Evolutionary conservation across 2,888 invertebrate genomes (phyloP).

Genomic region (Pyrrhia umbra): DNA sequence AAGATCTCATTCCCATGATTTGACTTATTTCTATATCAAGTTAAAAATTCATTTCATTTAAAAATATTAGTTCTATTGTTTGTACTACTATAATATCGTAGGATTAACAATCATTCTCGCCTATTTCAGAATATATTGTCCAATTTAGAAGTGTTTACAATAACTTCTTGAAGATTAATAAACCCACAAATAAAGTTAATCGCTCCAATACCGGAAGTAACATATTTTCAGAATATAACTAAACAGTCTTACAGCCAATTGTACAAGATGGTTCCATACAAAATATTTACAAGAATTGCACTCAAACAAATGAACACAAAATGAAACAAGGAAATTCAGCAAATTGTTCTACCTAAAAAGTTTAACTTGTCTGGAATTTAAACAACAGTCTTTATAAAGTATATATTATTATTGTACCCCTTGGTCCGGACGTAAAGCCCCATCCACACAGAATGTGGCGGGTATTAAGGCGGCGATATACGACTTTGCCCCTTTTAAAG

Average conservation of each 20-base stretch:
- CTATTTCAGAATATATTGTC: not conserved
- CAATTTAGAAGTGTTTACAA: too few relatives aligned
- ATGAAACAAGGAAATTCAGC: constrained; percentile 32
- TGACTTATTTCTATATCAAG: constrained; percentile 14
- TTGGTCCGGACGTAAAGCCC: constrained; percentile 46
- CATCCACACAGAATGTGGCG: constrained; percentile 59
- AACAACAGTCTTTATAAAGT: constrained; percentile 46
- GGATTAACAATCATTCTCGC: constrained; percentile 3
- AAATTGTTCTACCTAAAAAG: constrained; percentile 36
- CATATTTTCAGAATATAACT: too few relatives aligned
- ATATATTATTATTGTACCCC: constrained; percentile 47
- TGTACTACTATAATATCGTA: too few relatives aligned
- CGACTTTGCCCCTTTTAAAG: too few relatives aligned
- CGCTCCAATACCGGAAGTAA: too few relatives aligned
- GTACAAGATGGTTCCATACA: not conserved
- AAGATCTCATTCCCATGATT: constrained; percentile 27
- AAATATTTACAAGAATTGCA: constrained; percentile 26
- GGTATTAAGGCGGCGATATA: too few relatives aligned
- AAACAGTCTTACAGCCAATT: not conserved
- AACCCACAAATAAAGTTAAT: too few relatives aligned
- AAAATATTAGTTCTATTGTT: not conserved
- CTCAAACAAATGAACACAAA: constrained; percentile 35
- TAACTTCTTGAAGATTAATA: too few relatives aligned
- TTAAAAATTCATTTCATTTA: constrained; percentile 1
- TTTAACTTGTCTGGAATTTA: constrained; percentile 52